A percentile compares a stretch with the other conserved stretches of the same genome.
Evolutionary conservation across 2,888 invertebrate species (phyloP).

Genomic region (Trachelus stipa): DNA sequence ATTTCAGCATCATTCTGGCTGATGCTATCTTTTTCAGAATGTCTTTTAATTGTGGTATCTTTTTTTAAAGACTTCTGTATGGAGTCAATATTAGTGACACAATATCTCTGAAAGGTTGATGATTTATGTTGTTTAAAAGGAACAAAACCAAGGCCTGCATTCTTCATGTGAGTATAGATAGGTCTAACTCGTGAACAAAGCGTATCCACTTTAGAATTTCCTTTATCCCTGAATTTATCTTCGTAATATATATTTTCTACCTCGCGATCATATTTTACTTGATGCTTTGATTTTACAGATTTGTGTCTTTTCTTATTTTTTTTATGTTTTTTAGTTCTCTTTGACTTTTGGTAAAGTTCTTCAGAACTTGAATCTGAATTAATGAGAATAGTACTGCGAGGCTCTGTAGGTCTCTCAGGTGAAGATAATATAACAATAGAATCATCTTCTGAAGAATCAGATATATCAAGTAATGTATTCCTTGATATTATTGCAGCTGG

Average conservation of each 20-base stretch:
- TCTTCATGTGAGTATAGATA: constrained; percentile 62
- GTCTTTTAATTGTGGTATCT: constrained; percentile 51
- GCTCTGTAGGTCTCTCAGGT: constrained; percentile 19
- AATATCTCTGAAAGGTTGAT: constrained; percentile 41
- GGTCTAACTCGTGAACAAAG: constrained; percentile 76
- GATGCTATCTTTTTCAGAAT: constrained; percentile 1
- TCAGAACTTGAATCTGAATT: constrained; percentile 15
- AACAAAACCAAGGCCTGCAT: constrained; percentile 42
- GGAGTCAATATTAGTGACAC: constrained; percentile 39
- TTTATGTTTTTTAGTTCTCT: constrained; percentile 46
- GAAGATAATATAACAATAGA: constrained; percentile 24
- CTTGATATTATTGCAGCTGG: constrained; percentile 43
- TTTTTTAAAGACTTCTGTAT: constrained; percentile 45
- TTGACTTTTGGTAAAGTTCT: constrained; percentile 26
- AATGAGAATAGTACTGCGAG: constrained; percentile 9
- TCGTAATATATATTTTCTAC: constrained; percentile 69
- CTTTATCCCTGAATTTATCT: constrained; percentile 71
- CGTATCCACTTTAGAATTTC: constrained; percentile 72
- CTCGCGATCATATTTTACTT: constrained; percentile 38
- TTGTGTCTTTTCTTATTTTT: constrained; percentile 46
- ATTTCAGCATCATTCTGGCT: constrained; percentile 10
- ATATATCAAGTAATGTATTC: constrained; percentile 30
- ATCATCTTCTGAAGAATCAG: constrained; percentile 48
- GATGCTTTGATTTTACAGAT: constrained; percentile 24
- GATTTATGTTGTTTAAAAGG: constrained; percentile 35